Base-by-base conservation (phyloP, 2,797 vertebrate species). In the Halcyon leucocephala region DNA sequence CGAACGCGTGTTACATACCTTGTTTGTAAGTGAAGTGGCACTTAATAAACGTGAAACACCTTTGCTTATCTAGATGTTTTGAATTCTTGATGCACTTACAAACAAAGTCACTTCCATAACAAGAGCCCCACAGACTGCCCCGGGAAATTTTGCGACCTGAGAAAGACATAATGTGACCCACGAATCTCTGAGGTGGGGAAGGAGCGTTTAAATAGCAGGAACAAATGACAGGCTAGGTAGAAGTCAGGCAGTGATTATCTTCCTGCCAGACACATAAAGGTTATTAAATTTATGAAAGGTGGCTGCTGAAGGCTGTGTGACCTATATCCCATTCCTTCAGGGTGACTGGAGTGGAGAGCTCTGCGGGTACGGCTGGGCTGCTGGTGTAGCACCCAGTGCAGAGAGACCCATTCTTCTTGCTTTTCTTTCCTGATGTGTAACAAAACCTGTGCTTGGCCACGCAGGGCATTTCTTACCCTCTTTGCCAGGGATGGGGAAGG, bases 31-130 rank as follows among this genome's bases (percentile, higher is more conserved):
- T 24, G 14, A 80, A 70, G 93, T 92, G 95, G 71, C 57, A 88
- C 67, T 94, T 97, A 86, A 57, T 88, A 81, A 94, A 81, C 37
- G 62, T 51, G 82, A 61, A 86, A 82, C 94, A 92, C 91, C 90
- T 95, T 82, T 85, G 83, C 55, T 77, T 92, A 69, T 58, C 69
- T 18, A 57, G 58, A 78, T 96, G 86, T 44, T 92, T 95, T 41
- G 64, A 39, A 95, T 95, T 92, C 95, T 64, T 91, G 81, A 60
- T 58, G 78, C 79, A 21, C 67, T 95, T 54, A 74, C 55, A 71
- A 91, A 93, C 93, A 82, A 64, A 77, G 83, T 85, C 86, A 31
- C 86, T 93, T 82, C 83, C 64, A 54, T 60, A 82, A 64, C 71
- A 42, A 16, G 83, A 73, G 71, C 55, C 1, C 4, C 29, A 9